Conservation (phyloP, 2,888 invertebrate species). For the Apodemia duryi region DNA sequence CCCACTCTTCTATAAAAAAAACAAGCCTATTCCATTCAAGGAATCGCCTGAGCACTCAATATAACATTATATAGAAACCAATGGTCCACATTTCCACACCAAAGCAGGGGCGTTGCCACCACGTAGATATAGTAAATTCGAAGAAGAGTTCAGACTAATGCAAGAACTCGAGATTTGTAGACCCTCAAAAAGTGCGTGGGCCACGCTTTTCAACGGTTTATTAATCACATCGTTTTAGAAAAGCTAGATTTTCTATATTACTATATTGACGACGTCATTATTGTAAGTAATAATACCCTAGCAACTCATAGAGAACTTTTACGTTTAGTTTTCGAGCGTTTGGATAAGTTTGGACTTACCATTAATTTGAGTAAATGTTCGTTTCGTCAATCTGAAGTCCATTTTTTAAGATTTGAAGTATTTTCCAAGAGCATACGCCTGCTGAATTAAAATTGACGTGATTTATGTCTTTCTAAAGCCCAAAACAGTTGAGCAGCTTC, state of each 20-base stretch:
- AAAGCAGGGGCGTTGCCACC: slow-evolving; percentile 42
- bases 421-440: background rate
- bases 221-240: background rate
- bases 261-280: slow-evolving; percentile 16
- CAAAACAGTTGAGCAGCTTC: no score
- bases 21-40: slow-evolving; percentile 25
- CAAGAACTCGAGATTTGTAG: slow-evolving; percentile 48
- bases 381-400: slow-evolving; percentile 19
- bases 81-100: slow-evolving; percentile 41
- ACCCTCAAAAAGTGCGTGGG: slow-evolving; percentile 43
- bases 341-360: slow-evolving; percentile 9
- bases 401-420: slow-evolving; percentile 24
- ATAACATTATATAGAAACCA: background rate
- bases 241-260: background rate
- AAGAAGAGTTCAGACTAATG: slow-evolving; percentile 41
- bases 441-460: slow-evolving; percentile 21
- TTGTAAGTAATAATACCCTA: background rate
- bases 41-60: background rate
- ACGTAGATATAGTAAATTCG: slow-evolving; percentile 39
- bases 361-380: slow-evolving; percentile 23
- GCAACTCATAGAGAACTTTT: slow-evolving; percentile 22
- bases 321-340: slow-evolving; percentile 23
- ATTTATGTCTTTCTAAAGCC: no score
- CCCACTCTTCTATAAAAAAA: no score
- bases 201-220: background rate